Percentiles rank a stretch among this genome's conserved stretches.
Conservation (phyloP, 2,113 vertebrate genomes). For the Heterocephalus glaber region DNA sequence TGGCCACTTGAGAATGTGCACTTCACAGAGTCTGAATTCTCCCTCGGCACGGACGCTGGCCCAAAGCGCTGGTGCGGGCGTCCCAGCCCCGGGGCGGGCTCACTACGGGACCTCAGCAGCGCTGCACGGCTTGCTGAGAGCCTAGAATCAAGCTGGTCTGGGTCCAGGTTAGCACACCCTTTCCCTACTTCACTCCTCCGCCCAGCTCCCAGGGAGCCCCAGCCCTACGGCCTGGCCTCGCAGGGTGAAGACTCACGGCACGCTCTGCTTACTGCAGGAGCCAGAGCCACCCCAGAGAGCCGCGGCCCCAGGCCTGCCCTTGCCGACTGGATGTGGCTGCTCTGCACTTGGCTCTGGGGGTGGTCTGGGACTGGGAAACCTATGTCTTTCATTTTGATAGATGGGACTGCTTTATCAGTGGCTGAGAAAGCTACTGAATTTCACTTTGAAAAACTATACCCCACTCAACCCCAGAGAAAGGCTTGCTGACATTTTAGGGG, state of each 20-base stretch:
- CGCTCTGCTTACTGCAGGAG: background rate
- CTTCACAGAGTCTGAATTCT: fast-evolving
- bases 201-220: fast-evolving
- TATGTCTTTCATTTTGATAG: background rate
- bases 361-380: fast-evolving
- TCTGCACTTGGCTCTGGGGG: background rate
- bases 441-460: background rate
- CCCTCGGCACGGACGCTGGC: fast-evolving
- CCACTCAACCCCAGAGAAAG: fast-evolving
- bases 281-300: background rate
- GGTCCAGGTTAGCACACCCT: background rate
- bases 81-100: fast-evolving
- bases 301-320: background rate
- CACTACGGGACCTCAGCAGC: fast-evolving
- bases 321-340: background rate
- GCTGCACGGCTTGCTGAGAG: no score
- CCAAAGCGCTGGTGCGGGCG: fast-evolving
- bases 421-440: background rate
- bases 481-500: background rate
- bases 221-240: background rate
- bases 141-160: no score
- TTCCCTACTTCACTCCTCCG: fast-evolving
- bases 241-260: background rate
- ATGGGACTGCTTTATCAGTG: fast-evolving
- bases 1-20: background rate